Base-by-base conservation (phyloP, 2,113 vertebrate species). In the Typhlomys cinereus region DNA sequence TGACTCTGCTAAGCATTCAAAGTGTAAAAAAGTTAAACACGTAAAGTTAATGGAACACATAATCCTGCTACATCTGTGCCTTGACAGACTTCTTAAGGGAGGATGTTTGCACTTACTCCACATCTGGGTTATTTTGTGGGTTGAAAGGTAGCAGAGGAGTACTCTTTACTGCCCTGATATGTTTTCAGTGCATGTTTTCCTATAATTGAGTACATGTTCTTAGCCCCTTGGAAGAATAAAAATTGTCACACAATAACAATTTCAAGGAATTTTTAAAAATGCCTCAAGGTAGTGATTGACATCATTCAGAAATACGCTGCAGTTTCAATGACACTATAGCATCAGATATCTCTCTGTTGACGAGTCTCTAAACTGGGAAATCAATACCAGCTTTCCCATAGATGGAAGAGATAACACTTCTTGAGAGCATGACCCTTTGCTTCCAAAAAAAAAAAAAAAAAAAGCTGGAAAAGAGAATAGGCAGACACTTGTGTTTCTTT, bases 361-460 rank as follows among this genome's bases (percentile, higher is more conserved):
- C 80, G 50, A 69, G 75, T 91, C 89, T 81, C 85, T 89, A 85
- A 88, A 85, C 94, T 94, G 87, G 92, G 85, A 97, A 97, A 94
- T 95, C 95, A 95, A 91, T 90, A 95, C 93, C 94, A 76, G 93
- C 89, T 95, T 96, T 96, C 94, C 85, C 94, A 91, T 11, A 89
- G 95, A 97, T 87, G 79, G 89, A 67, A 93, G 67, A 90, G 91
- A 96, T 90, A 94, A 48, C 27, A 6, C 76, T 84, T 73, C 87
- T 92, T 89, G 91, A 94, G 94, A 97, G 94, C 92, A 94, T 52
- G 78, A 90, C 84, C 89, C 87, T 91, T 88, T 73, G 84, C 59
- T 78, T 95, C 90, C 92, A 61, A 23, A 52, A 41, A 94, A 90
- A 64, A 64, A 41, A 39, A 94, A 85, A 93, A 93, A 74, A n/a